Evolutionary conservation across 2,888 invertebrate genomes (phyloP), one percentile per base, ranked within the genome.

Genomic region (Gymnoscelis rufifasciata): DNA sequence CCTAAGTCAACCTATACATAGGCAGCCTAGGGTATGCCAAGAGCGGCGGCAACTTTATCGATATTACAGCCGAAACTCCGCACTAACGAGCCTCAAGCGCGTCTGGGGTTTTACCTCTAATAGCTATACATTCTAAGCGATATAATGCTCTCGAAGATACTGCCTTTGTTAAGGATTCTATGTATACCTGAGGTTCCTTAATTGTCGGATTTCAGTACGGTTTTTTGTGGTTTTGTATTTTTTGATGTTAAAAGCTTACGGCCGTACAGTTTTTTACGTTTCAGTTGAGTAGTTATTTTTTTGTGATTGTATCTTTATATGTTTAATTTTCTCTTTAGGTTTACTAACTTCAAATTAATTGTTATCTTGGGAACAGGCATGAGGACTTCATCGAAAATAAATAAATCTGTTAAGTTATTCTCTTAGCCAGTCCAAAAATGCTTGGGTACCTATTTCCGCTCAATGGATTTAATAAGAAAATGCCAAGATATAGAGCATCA

Each of bases 1-100:
- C 86, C 84, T 84, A 78, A 83, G 78, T 71, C 83, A 84, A 84
- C 78, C 66, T 74, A 79, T 66, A 77, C 74, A 78, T 78, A 80
- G 78, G 63, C 71, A 66, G 71, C 77, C 79, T 82, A 81, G 81
- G 78, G 74, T 73, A 62, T 68, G 70, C 45, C 42, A 30, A 19
- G 40, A 42, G 29, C 69, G 66, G 19, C 35, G 35, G 65, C 68
- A 66, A 69, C 68, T 68, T 73, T 68, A 62, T 69, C 69, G 69
- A 70, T 69, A 73, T 68, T 68, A 72, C 59, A 56, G 60, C 57
- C 66, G 55, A 63, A 62, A 64, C 57, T 45, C 59, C 38, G 42
- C 39, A 48, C 59, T 62, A 68, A 70, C 66, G 62, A 67, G 62
- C 56, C 53, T 52, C 50, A 51, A 57, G 59, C 62, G 64, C 59